phyloP scores from a whole-genome alignment of 2,888 invertebrate genomes.

The Hydriomena furcata region DNA sequence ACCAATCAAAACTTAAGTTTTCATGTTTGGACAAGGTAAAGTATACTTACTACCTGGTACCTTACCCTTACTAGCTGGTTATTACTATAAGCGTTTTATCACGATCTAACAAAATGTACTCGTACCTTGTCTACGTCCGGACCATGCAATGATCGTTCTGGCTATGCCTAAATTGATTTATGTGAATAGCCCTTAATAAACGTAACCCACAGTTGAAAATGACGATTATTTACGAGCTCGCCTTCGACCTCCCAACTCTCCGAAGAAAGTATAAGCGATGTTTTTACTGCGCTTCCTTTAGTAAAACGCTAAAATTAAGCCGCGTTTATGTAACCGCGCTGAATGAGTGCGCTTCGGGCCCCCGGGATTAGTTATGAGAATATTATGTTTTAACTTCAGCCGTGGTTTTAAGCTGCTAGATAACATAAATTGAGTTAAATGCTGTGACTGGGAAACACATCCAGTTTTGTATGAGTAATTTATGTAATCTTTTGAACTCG shows the following conservation, averaged over 20 bases:
- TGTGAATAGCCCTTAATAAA: conserved; percentile 21
- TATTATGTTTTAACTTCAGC: conserved; percentile 36
- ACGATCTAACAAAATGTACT: too few relatives aligned
- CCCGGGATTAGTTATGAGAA: conserved; percentile 35
- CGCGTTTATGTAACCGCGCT: conserved; percentile 43
- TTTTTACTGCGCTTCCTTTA: conserved; percentile 56
- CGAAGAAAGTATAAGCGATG: conserved; percentile 51
- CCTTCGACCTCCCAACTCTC: conserved; percentile 30
- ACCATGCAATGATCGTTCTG: too few relatives aligned
- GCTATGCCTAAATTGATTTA: too few relatives aligned
- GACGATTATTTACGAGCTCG: conserved; percentile 63
- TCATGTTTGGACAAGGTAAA: too few relatives aligned
- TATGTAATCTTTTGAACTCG: conserved; percentile 8
- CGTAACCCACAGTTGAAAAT: conserved; percentile 52
- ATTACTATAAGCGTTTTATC: too few relatives aligned
- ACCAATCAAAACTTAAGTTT: too few relatives aligned
- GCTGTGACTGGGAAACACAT: conserved; percentile 26
- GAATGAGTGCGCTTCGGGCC: conserved; percentile 42
- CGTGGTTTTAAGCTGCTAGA: conserved; percentile 28
- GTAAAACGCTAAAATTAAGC: conserved; percentile 56
- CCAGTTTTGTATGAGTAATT: conserved; percentile 19
- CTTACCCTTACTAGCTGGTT: too few relatives aligned
- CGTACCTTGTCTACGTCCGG: too few relatives aligned
- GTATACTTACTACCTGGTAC: too few relatives aligned
- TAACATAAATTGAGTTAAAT: conserved; percentile 33